Percentiles rank a stretch among this genome's conserved stretches.
Evolutionary conservation across 2,113 vertebrate genomes (phyloP).

Genomic region (Todiramphus chloris): DNA sequence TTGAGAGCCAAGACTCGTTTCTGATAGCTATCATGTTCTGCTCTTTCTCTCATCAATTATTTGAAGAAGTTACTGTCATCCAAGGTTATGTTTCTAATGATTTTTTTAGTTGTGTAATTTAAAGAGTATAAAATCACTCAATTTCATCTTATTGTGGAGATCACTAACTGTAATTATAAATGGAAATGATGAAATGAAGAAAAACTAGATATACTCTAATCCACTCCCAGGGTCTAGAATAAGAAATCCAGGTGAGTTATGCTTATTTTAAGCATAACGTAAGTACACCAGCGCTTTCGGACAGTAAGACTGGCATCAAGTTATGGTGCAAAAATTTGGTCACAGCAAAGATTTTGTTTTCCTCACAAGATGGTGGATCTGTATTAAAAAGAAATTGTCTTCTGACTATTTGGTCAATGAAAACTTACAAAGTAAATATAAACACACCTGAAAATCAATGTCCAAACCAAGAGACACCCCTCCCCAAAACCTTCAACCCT

Average conservation of each 20-base stretch:
- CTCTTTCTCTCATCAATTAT: conserved; percentile 52
- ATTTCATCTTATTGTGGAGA: conserved; percentile 46
- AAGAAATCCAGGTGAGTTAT: not conserved
- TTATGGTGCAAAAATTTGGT: not conserved
- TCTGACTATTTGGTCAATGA: not conserved
- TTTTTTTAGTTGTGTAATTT: conserved; percentile 62
- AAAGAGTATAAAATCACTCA: conserved; percentile 23
- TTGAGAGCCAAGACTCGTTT: not conserved
- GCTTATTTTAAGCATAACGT: not conserved
- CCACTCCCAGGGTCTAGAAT: not conserved
- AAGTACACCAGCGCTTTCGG: not conserved
- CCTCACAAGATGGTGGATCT: not conserved
- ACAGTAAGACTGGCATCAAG: not conserved
- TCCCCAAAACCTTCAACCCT: not conserved
- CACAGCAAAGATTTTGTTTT: not conserved
- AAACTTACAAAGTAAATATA: not conserved
- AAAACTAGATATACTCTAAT: conserved; percentile 14
- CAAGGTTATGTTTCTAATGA: conserved; percentile 35
- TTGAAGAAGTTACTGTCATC: conserved; percentile 38
- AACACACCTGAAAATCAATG: not conserved
- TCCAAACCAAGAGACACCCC: not conserved
- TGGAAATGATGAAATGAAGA: conserved; percentile 8
- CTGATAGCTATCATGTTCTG: conserved; percentile 52
- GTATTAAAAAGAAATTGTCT: not conserved
- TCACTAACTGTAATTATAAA: conserved; percentile 45